Conservation (phyloP, 1,140 invertebrate species). For the Lepeophtheirus salmonis region DNA sequence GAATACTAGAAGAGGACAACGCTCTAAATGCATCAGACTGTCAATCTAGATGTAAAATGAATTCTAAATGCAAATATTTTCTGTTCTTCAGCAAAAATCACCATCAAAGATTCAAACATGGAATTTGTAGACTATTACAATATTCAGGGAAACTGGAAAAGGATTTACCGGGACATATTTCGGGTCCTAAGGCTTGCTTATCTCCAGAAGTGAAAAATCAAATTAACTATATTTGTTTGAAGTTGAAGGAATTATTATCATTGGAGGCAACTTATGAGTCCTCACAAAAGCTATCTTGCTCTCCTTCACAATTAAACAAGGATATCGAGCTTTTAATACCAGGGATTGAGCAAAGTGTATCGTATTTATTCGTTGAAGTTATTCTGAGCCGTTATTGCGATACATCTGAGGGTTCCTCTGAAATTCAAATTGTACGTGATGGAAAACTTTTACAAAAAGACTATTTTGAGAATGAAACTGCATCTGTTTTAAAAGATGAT, state of each 20-base stretch:
- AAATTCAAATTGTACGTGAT: neutral
- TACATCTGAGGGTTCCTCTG: no score
- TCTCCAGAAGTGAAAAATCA: neutral
- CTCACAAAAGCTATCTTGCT: neutral
- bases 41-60: neutral
- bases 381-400: no score
- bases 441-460: neutral
- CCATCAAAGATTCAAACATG: neutral
- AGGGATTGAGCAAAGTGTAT: neutral
- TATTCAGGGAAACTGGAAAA: neutral
- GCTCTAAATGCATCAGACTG: neutral
- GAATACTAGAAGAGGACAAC: neutral
- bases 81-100: neutral
- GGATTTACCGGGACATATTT: neutral
- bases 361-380: neutral
- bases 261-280: no score
- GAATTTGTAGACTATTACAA: neutral
- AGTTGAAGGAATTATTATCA: no score
- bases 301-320: neutral
- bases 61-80: neutral
- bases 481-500: neutral
- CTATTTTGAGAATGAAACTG: neutral
- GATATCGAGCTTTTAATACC: neutral
- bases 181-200: neutral
- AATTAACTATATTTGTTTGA: neutral